Conservation (phyloP, 2,888 invertebrate species). For the Polymixis flavicincta region DNA sequence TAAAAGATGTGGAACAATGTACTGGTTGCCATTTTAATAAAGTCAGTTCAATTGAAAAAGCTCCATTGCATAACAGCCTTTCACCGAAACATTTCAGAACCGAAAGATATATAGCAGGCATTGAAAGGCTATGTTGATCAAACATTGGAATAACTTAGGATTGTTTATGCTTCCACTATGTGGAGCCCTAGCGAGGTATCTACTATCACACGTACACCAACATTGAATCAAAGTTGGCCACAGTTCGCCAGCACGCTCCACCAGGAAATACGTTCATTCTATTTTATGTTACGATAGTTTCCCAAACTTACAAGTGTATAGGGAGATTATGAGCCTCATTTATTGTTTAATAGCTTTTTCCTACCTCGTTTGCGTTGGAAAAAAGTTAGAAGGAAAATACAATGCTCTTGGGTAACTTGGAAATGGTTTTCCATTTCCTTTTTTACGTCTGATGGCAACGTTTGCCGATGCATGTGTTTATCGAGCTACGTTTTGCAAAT, state of each 20-base stretch:
- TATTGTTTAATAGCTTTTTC: conserved; percentile 60
- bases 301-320: conserved; percentile 58
- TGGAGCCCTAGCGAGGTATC: conserved; percentile 23
- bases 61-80: conserved; percentile 1
- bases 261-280: conserved; percentile 61
- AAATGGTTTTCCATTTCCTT: conserved; percentile 67
- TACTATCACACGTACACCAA: conserved; percentile 45
- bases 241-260: conserved; percentile 42
- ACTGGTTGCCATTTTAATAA: conserved; percentile 2
- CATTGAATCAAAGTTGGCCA: conserved; percentile 62
- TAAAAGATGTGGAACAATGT: conserved; percentile 10
- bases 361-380: conserved; percentile 43
- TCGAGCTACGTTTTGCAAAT: conserved; percentile 71
- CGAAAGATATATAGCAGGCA: background rate
- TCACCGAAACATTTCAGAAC: background rate
- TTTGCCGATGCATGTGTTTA: conserved; percentile 72
- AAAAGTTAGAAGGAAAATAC: conserved; percentile 53
- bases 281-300: conserved; percentile 63
- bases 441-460: conserved; percentile 33
- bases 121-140: conserved; percentile 19
- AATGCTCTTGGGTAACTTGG: conserved; percentile 61
- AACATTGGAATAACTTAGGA: conserved; percentile 29
- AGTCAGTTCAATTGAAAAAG: background rate
- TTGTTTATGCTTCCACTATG: conserved; percentile 33
- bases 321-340: conserved; percentile 62